Conservation (phyloP, 1,140 invertebrate species). For the Dreissena rostriformis region DNA sequence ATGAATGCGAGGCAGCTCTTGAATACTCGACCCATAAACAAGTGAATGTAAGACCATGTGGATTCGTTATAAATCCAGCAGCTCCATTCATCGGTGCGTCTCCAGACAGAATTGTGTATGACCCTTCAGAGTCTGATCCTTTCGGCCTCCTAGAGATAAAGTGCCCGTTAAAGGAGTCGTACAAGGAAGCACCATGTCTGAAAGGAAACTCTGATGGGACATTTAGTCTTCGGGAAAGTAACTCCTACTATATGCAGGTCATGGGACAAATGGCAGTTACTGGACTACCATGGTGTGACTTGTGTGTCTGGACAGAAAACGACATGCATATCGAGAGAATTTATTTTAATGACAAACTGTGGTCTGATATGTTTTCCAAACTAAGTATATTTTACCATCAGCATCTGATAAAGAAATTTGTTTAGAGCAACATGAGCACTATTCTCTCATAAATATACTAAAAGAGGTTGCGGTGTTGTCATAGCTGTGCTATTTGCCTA, state of each 20-base stretch:
- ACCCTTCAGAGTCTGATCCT: constrained; percentile 9
- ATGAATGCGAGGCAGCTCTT: constrained; percentile 12
- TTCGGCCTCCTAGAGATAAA: constrained; percentile 17
- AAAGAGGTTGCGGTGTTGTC: neutral
- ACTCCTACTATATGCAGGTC: constrained; percentile 20
- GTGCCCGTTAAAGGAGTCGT: constrained; percentile 2
- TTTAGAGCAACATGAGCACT: too few relatives aligned
- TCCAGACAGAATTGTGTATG: constrained; percentile 15
- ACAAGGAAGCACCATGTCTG: neutral
- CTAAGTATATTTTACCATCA: constrained; percentile 16
- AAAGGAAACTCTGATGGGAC: neutral
- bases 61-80: constrained; percentile 20
- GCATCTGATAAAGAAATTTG: too few relatives aligned
- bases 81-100: constrained; percentile 8
- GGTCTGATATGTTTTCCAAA: neutral
- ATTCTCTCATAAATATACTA: too few relatives aligned
- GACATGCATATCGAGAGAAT: constrained; percentile 27
- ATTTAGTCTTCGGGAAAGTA: neutral
- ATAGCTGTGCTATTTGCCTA: too few relatives aligned
- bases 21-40: constrained; percentile 19
- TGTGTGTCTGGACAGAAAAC: constrained; percentile 20
- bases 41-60: too few relatives aligned
- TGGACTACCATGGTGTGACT: constrained; percentile 16
- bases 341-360: neutral
- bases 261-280: constrained; percentile 26